These are phyloP conservation scores for Brassicogethes aeneus DNA, from an alignment of 2,888 invertebrate genomes.

Conservation along the genomic window DNA sequence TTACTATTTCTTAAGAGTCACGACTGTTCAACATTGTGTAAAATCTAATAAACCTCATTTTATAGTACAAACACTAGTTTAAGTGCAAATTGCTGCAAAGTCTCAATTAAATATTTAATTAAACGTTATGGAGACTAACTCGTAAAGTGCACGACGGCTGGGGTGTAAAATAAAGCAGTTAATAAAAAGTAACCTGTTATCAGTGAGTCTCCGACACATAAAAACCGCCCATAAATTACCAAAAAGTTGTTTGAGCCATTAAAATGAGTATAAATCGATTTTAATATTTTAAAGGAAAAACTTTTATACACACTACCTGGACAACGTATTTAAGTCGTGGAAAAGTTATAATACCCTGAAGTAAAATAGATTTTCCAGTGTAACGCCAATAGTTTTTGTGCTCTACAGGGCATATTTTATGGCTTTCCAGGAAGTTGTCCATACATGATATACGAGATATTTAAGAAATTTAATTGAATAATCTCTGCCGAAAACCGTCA, in stretches of 20 bases:
- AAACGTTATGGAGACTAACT: too few species aligned
- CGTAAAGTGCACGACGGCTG: too few species aligned
- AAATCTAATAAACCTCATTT: too few species aligned
- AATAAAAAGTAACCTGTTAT: too few species aligned
- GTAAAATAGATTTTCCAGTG: neutral
- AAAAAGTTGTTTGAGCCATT: neutral
- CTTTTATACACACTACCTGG: neutral
- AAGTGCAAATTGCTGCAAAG: too few species aligned
- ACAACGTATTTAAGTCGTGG: neutral
- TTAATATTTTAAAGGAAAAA: neutral
- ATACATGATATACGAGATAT: neutral
- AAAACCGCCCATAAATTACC: neutral
- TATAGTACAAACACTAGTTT: too few species aligned
- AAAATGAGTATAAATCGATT: neutral
- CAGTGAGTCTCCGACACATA: neutral
- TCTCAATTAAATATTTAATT: too few species aligned
- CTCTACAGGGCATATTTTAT: neutral
- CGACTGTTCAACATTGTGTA: too few species aligned
- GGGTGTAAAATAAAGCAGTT: too few species aligned
- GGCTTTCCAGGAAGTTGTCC: neutral
- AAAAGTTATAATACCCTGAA: neutral
- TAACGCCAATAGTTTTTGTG: neutral
- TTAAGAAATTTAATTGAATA: neutral
- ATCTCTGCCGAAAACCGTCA: neutral
- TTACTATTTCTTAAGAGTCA: too few species aligned